Evolutionary conservation across 2,113 vertebrate genomes (phyloP), one percentile per base, ranked within the genome.

Genomic region (Phylloscopus trochiloides): DNA sequence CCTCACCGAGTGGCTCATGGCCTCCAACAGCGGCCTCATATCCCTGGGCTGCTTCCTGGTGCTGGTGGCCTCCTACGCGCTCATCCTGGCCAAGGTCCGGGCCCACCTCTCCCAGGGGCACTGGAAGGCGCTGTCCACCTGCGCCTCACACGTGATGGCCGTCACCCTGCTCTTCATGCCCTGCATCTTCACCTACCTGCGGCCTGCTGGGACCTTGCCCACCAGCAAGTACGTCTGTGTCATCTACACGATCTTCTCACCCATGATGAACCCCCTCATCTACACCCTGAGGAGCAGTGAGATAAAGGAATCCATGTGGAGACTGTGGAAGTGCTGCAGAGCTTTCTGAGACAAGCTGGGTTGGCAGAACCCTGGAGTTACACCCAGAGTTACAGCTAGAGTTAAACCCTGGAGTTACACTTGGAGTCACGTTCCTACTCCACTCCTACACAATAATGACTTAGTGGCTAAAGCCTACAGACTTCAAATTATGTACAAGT

Each of bases 151-250:
- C 1, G 1, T 92, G 28, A 40, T n/a, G 54, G 96, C 67, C 0
- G 84, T 98, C 94, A 91, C 80, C 28, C n/a, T 98, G 47, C 29
- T 97, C 85, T 96, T 97, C 3, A 24, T 48, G 28, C 95, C 97
- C 34, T 94, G 88, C 32, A 76, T 97, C 52, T 92, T 96, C 83
- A 96, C 95, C 59, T 98, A 97, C 48, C 77, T 97, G 43, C 42
- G 42, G 2, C 97, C 96, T 1, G 85, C 86, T 12, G 74, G 88
- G 20, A 21, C 50, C 22, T 26, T 21, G 32, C 50, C 88, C 75
- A 12, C 21, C 0, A 38, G 68, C 78, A 90, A 54, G 59, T 67
- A 76, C 0, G 1, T 95, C 62, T 94, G 54, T 26, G 14, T 90
- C 50, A 80, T 88, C 58, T 73, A 50, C 72, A 97, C 88, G 0